Base-by-base conservation (phyloP, 2,113 vertebrate genomes). In the Seriola dumerili region DNA sequence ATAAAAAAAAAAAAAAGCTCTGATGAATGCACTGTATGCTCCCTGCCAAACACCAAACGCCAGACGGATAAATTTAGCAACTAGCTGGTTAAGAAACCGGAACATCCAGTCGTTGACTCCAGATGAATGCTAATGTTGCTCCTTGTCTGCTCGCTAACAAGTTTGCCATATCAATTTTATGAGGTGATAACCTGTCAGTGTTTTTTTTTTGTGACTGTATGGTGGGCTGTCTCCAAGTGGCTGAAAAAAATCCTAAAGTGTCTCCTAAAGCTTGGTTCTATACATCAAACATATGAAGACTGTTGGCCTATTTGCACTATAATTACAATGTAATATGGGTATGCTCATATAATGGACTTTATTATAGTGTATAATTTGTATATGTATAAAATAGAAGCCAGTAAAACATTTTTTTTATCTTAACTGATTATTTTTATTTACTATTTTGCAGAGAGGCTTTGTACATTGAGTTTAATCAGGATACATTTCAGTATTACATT, bases 401-500 rank as follows among this genome's bases (percentile, higher is more conserved):
- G 29, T 17, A 17, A 36, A 61, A 9, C 14, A 19, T 61, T 61
- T 16, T 5, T 2, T 1, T 32, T 32, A 59, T 59, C 12, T 16
- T 19, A 19, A 34, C 1, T 19, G 3, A 61, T 32, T 34, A 9
- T 48, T 29, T 52, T 25, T 14, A 12, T 36, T 21, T 4, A n/a
- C 16, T 32, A 13, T 77, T 86, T 71, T 57, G 29, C 1, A 13
- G 40, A 36, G 16, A 44, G 16, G 23, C 72, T 76, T 77, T 75
- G 23, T 78, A 23, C 40, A 48, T 83, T 68, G 50, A 83, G 65
- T 85, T 54, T 25, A 71, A 84, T 75, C 36, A 73, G 55, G 52
- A 42, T 70, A 46, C 80, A 85, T 88, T 90, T 73, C 25, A 40
- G 65, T 72, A 40, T 52, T 66, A 50, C 29, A 66, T 3, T 76